Conservation (phyloP, 2,888 invertebrate species). For the Volucella zonaria region DNA sequence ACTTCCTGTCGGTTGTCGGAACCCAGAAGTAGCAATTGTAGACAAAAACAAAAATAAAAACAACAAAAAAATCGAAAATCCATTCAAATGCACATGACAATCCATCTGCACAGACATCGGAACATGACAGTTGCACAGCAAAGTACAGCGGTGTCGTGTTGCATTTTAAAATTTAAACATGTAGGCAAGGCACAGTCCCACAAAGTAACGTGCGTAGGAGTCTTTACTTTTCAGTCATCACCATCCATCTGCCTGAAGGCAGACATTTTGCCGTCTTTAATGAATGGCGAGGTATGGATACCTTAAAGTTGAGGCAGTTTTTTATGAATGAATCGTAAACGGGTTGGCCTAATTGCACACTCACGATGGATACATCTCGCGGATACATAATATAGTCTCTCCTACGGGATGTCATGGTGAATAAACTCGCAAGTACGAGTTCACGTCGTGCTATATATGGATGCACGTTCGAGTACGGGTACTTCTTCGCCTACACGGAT, state of each 20-base stretch:
- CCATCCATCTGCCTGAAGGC: slow-evolving; percentile 35
- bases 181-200: not conserved
- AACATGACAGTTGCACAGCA: slow-evolving; percentile 51
- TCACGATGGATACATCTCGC: slow-evolving; percentile 38
- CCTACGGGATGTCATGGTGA: slow-evolving; percentile 31
- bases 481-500: slow-evolving; percentile 31
- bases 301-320: slow-evolving; percentile 49
- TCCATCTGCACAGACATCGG: slow-evolving; percentile 54
- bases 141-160: slow-evolving; percentile 65
- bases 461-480: no score
- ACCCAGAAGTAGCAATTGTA: not conserved
- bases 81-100: slow-evolving; percentile 62
- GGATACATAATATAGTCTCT: slow-evolving; percentile 30
- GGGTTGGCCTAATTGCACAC: slow-evolving; percentile 59
- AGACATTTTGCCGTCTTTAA: slow-evolving; percentile 52
- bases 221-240: slow-evolving; percentile 41
- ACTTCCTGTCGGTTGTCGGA: slow-evolving; percentile 50
- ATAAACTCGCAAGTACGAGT: slow-evolving; percentile 18
- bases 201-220: slow-evolving; percentile 55
- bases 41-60: not conserved
- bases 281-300: slow-evolving; percentile 44
- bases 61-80: slow-evolving; percentile 30
- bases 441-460: no score
- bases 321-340: slow-evolving; percentile 71
- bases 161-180: slow-evolving; percentile 62